Base-by-base conservation (phyloP, 2,888 invertebrate genomes). In the Drosophila mimetica region DNA sequence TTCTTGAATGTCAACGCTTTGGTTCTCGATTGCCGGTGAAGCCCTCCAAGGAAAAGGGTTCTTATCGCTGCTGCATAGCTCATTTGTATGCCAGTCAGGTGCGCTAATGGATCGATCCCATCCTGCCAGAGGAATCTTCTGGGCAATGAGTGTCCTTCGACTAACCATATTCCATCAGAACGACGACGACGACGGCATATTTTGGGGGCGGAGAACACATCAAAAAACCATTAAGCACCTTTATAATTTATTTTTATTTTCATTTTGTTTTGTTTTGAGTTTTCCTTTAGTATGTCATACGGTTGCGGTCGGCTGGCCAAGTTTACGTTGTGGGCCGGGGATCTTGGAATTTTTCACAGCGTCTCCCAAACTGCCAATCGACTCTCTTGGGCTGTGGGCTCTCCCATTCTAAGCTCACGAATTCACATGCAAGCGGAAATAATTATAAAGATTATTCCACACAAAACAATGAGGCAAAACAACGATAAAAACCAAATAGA, bases 371-470 rank as follows among this genome's bases (percentile, higher is more conserved):
- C 34, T 14, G 18, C 25, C 47, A 32, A 48, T 32, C 48, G 48
- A 18, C 32, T 20, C 20, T 22, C 20, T 20, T 36, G 55, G 42
- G 22, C n/a, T 39, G n/a, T 36, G 55, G 42, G 22, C n/a, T 39
- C 39, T 36, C 36, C 36, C 42, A 64, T 55, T 71, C 54, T 69
- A 52, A 63, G 74, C 48, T 42, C 44, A 34, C 63, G 48, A 69
- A 34, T 63, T 79, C 69, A 39, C 74, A 74, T 75, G 74, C 63
- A 70, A 81, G 65, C 79, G 81, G 82, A 81, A 82, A 81, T 77
- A 77, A 84, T 84, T 81, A 84, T 44, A 52, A 16, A 52, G 71
- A 72, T 65, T 61, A 51, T 47, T 39, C 66, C n/a, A n/a, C n/a
- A 46, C 44, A 32, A 48, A 65, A 64, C 58, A 50, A 57, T 51